Percentiles rank a stretch among this genome's conserved stretches.
Conservation (phyloP, 1,140 invertebrate species). For the Diorhabda elongata region DNA sequence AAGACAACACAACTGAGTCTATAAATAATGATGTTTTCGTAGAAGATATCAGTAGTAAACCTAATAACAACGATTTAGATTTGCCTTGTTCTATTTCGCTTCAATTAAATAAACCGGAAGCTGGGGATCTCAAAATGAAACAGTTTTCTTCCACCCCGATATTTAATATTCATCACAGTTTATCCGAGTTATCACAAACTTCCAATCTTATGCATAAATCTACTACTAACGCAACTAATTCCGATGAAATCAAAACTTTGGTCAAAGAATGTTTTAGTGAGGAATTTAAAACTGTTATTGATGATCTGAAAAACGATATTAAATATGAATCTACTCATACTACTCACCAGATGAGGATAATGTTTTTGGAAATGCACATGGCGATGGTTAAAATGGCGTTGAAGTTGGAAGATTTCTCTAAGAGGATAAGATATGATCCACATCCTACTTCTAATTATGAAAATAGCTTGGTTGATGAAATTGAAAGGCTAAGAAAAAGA, state of each 20-base stretch:
- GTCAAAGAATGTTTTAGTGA: constrained; percentile 17
- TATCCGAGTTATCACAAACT: background rate
- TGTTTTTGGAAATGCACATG: constrained; percentile 31
- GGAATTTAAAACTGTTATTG: constrained; percentile 23
- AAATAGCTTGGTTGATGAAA: constrained; percentile 27
- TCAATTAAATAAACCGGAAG: background rate
- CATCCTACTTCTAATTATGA: constrained; percentile 8
- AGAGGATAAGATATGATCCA: constrained; percentile 24
- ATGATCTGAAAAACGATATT: constrained; percentile 23
- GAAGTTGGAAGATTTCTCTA: constrained; percentile 28
- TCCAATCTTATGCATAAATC: background rate
- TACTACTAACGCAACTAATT: background rate
- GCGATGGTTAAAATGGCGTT: constrained; percentile 31
- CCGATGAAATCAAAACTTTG: constrained; percentile 1
- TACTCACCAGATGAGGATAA: constrained; percentile 22
- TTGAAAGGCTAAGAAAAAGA: constrained; percentile 22
- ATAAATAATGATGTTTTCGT: constrained; percentile 7
- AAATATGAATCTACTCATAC: constrained; percentile 19
- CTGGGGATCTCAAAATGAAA: constrained; percentile 7
- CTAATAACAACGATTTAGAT: background rate
- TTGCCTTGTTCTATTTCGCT: background rate
- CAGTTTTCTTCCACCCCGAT: constrained; percentile 8
- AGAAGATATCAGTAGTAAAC: background rate
- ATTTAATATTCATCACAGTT: background rate
- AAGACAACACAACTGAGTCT: constrained; percentile 25